A percentile compares a stretch with the other conserved stretches of the same genome.
These are phyloP conservation scores for Dexiosoma caninum DNA, from an alignment of 2,888 invertebrate species.

Conservation along the genomic window DNA sequence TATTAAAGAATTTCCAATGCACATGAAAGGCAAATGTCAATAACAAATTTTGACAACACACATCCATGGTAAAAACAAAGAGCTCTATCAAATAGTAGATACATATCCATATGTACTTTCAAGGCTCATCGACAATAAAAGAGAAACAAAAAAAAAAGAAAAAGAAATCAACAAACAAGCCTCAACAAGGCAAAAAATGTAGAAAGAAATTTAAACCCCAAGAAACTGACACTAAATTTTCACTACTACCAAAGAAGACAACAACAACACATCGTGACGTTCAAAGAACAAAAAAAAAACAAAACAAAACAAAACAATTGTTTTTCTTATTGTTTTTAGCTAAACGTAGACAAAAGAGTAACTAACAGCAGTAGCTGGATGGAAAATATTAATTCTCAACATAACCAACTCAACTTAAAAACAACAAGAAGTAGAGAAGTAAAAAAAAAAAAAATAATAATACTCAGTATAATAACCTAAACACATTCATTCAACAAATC, in stretches of 20 bases:
- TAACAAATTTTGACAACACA: background rate
- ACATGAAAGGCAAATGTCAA: slow-evolving; percentile 31
- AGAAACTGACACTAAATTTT: slow-evolving; percentile 44
- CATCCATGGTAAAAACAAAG: background rate
- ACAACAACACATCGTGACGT: background rate
- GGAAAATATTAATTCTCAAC: slow-evolving; percentile 14
- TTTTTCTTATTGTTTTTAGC: slow-evolving; percentile 16
- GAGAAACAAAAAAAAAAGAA: background rate
- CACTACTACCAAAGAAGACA: slow-evolving; percentile 28
- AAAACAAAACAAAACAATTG: slow-evolving; percentile 35
- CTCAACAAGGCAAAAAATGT: background rate
- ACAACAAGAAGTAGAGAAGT: slow-evolving; percentile 2
- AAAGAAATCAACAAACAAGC: background rate
- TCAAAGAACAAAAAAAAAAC: background rate
- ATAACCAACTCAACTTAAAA: slow-evolving; percentile 39
- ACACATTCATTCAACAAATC: slow-evolving; percentile 7
- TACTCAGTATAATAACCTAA: too few relatives aligned
- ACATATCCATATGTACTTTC: too few relatives aligned
- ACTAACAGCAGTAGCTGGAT: slow-evolving; percentile 37
- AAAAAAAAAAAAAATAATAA: background rate
- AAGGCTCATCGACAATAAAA: background rate
- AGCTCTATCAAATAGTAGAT: background rate
- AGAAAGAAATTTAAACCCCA: background rate
- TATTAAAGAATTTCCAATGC: background rate
- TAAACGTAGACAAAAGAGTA: background rate